Base-by-base conservation (phyloP, 2,113 vertebrate species). In the Leiothrix lutea region DNA sequence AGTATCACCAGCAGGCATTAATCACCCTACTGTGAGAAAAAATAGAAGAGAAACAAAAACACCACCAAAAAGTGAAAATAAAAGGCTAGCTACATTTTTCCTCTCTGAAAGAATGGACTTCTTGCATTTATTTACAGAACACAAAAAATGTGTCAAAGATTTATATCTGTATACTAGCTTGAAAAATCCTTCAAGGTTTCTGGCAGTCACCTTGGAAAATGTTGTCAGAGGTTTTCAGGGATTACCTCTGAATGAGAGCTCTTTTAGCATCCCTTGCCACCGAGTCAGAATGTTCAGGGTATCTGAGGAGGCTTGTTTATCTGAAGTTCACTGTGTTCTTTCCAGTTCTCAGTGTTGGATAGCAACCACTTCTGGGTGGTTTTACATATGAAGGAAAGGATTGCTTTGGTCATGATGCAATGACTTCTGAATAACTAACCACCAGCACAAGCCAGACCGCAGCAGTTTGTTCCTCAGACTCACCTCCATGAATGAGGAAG, bases 31-130 rank as follows among this genome's bases (percentile, higher is more conserved):
- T 15, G 16, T 51, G 57, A 61, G 45, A 54, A 91, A 57, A 82
- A 57, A 45, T 2, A 35, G 42, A 60, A 61, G 17, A 50, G 11
- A 71, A 90, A 82, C 2, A 5, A 88, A 77, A 74, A 33, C 3
- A 0, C 0, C 18, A 2, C 23, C 8, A 40, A 58, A 66, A 66
- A n/a, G 1, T 8, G 35, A 54, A 87, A 65, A 61, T 22, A 82
- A 67, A 67, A 72, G 9, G 3, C 18, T 8, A 80, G 13, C 21
- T 73, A 42, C 1, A 7, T n/a, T 56, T 95, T 73, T 45, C 5
- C 13, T 45, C 7, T 23, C 29, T 56, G 12, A 45, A 67, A 67
- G 10, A 74, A 61, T 7, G 22, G 28, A 47, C 33, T 75, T 44
- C 67, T 62, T 1, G 0, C 19, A 72, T 47, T 79, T 31, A n/a